Percentiles rank a stretch among this genome's conserved stretches.
Conservation (phyloP, 2,797 vertebrate genomes). For the Austrolebias charrua region DNA sequence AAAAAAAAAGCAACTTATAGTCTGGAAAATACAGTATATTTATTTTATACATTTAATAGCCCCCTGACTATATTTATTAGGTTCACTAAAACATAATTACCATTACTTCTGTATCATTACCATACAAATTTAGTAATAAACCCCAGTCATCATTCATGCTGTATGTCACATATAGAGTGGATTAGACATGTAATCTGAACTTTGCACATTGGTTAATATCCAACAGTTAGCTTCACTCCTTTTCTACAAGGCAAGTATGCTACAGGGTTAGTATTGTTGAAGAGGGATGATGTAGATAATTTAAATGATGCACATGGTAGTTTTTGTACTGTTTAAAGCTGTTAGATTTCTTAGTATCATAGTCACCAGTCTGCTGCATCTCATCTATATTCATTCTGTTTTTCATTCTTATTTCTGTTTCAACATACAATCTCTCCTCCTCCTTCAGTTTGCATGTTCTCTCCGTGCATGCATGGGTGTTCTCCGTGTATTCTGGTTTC, state of each 20-base stretch:
- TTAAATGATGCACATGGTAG: slow-evolving; percentile 58
- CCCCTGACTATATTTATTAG: neutral
- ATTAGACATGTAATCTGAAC: neutral
- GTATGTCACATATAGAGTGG: slow-evolving; percentile 1
- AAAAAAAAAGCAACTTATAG: too few relatives aligned
- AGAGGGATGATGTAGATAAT: slow-evolving; percentile 49
- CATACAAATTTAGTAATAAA: neutral
- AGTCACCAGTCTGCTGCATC: slow-evolving; percentile 67
- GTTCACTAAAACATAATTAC: neutral
- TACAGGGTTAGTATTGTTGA: slow-evolving; percentile 31
- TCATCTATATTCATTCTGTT: slow-evolving; percentile 61
- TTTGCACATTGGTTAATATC: slow-evolving; percentile 16
- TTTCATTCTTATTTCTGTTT: slow-evolving; percentile 32
- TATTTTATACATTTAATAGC: neutral
- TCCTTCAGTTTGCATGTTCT: too few relatives aligned
- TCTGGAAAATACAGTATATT: too few relatives aligned
- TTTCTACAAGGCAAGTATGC: slow-evolving; percentile 36
- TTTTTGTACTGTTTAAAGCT: slow-evolving; percentile 60
- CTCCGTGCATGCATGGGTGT: too few relatives aligned
- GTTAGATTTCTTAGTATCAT: slow-evolving; percentile 60
- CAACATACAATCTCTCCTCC: slow-evolving; percentile 34
- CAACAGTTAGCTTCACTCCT: slow-evolving; percentile 10
- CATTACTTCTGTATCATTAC: neutral
- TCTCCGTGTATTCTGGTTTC: too few relatives aligned
- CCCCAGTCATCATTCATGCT: neutral